Base-by-base conservation (phyloP, 2,797 vertebrate species). In the Phoeniculus purpureus region DNA sequence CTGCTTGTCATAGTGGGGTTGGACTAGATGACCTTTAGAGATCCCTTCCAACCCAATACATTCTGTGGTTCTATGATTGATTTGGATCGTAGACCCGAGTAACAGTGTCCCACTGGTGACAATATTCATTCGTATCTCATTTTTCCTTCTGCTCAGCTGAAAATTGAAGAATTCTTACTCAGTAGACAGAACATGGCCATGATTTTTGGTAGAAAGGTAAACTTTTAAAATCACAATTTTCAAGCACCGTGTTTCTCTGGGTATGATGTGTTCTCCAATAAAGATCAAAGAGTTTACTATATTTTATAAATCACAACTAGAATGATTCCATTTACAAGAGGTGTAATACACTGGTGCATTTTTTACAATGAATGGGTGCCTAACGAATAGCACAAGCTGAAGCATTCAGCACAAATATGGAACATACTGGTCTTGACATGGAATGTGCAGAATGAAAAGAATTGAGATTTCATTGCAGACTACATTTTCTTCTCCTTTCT, bases 311-410 rank as follows among this genome's bases (percentile, higher is more conserved):
- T 97, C 95, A 95, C 89, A 95, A 89, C 95, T 95, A 73, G 96
- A 97, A 97, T 97, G 96, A 96, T 97, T 97, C 93, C 92, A 96
- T 97, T 97, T 97, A 96, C 95, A 96, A 96, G 96, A 95, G 96
- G 96, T 96, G 96, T 96, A 97, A 97, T 97, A 97, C 97, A 92
- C 86, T 93, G 84, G 84, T 94, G 94, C 96, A 87, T 97, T 97
- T 97, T 97, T 96, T 94, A 93, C 96, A 97, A 97, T 95, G 96
- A 98, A 97, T 97, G 92, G 96, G 80, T 95, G 78, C 77, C 90
- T 97, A 97, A 97, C 87, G 59, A 97, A 95, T 96, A 94, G 92
- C 74, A 93, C 75, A 92, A 79, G 82, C 87, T 94, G 96, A 80
- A 79, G 91, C 66, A 91, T 97, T 97, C 96, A 95, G 95, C 75